These are phyloP conservation scores for Ceyx cyanopectus DNA, from an alignment of 2,113 vertebrate genomes.

Conservation along the genomic window DNA sequence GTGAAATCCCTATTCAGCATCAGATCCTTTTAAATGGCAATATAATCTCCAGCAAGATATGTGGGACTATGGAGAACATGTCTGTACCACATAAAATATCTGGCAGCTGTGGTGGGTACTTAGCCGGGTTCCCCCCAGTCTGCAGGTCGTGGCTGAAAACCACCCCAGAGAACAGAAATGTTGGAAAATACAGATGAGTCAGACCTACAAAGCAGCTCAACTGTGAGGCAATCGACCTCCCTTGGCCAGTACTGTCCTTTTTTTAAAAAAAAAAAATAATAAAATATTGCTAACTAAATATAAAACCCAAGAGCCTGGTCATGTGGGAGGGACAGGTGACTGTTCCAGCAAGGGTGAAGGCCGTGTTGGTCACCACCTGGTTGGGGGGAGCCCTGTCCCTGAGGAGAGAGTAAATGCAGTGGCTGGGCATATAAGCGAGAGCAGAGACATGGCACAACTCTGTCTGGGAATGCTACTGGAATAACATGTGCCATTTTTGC, in stretches of 20 bases:
- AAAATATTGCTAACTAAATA: neutral
- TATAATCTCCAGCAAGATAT: neutral
- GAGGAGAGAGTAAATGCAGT: neutral
- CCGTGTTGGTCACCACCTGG: neutral
- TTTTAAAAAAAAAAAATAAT: neutral
- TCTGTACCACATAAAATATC: neutral
- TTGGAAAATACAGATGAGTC: neutral
- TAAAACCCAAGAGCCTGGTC: neutral
- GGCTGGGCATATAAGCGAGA: neutral
- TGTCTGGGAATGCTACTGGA: neutral
- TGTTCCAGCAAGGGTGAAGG: neutral
- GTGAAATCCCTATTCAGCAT: neutral
- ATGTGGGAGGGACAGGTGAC: neutral
- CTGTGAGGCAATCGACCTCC: neutral
- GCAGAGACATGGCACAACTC: neutral
- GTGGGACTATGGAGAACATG: neutral
- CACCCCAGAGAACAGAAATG: neutral
- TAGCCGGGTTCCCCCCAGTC: neutral
- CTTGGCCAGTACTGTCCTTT: neutral
- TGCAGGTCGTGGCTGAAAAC: neutral
- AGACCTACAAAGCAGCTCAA: neutral
- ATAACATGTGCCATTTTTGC: neutral
- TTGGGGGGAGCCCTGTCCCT: neutral
- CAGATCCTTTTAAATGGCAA: neutral
- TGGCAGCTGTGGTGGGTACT: accelerated